Percentiles rank a stretch among this genome's conserved stretches.
phyloP scores from a whole-genome alignment of 2,113 vertebrate genomes.

The Callorhinus ursinus region DNA sequence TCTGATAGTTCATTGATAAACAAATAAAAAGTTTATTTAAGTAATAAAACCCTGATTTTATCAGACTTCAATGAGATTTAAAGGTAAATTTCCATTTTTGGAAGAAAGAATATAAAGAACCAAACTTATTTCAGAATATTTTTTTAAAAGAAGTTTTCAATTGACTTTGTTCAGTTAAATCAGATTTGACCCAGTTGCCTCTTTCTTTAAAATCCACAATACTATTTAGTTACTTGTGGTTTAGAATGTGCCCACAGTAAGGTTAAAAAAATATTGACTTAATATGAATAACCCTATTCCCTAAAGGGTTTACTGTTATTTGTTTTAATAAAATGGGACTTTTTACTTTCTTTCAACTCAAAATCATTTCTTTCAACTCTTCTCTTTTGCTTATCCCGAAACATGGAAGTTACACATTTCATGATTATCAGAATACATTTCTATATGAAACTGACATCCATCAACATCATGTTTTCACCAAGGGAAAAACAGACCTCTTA shows the following conservation, averaged over 20 bases:
- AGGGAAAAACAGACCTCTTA: slow-evolving; percentile 33
- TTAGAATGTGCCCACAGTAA: background rate
- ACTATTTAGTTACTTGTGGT: background rate
- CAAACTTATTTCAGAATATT: background rate
- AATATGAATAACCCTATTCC: background rate
- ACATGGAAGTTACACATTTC: slow-evolving; percentile 67
- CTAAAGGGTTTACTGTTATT: background rate
- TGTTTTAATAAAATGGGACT: background rate
- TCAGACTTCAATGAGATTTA: background rate
- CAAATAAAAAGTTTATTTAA: background rate
- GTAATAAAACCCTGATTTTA: background rate
- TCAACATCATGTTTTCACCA: slow-evolving; percentile 40
- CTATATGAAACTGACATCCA: background rate
- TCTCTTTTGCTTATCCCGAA: background rate
- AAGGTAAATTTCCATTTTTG: background rate
- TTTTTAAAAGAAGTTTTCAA: background rate
- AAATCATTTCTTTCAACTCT: slow-evolving; percentile 36
- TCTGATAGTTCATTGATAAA: background rate
- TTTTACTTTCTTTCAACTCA: background rate
- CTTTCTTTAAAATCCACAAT: background rate
- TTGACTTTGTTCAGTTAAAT: background rate
- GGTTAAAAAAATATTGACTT: background rate
- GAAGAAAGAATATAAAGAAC: background rate
- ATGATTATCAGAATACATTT: slow-evolving; percentile 52
- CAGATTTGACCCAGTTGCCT: background rate